Conservation (phyloP, 2,888 invertebrate genomes). For the Callinectes sapidus region DNA sequence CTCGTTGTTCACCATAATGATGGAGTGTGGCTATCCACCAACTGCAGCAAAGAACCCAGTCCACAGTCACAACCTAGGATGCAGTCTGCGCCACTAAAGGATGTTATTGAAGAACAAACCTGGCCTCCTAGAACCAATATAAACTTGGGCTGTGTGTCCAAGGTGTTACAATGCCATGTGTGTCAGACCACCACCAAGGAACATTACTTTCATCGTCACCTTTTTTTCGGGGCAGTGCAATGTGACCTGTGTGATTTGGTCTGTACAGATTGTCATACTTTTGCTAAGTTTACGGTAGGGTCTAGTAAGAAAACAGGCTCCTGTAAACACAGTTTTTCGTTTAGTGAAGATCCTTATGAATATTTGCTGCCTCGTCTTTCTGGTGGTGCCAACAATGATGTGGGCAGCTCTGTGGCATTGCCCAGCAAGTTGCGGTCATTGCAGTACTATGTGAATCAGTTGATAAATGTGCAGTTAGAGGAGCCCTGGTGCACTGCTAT, state of each 20-base stretch:
- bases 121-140: not conserved
- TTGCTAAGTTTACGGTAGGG: not conserved
- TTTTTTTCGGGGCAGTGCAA: not conserved
- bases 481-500: not conserved
- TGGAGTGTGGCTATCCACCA: not conserved
- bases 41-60: not conserved
- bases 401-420: not conserved
- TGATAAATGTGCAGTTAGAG: not conserved
- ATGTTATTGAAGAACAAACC: not conserved
- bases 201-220: not conserved
- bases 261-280: not conserved
- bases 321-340: not conserved
- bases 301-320: not conserved
- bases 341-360: not conserved
- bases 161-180: not conserved
- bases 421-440: not conserved
- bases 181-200: not conserved
- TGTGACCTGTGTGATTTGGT: not conserved
- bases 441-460: not conserved
- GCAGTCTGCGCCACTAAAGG: not conserved
- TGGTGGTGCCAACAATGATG: not conserved
- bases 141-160: not conserved
- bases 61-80: not conserved
- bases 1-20: not conserved
- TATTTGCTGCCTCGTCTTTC: not conserved